Percentiles rank a stretch among this genome's conserved stretches.
Evolutionary conservation across 2,797 vertebrate species (phyloP).

Genomic region (Clamator glandarius): DNA sequence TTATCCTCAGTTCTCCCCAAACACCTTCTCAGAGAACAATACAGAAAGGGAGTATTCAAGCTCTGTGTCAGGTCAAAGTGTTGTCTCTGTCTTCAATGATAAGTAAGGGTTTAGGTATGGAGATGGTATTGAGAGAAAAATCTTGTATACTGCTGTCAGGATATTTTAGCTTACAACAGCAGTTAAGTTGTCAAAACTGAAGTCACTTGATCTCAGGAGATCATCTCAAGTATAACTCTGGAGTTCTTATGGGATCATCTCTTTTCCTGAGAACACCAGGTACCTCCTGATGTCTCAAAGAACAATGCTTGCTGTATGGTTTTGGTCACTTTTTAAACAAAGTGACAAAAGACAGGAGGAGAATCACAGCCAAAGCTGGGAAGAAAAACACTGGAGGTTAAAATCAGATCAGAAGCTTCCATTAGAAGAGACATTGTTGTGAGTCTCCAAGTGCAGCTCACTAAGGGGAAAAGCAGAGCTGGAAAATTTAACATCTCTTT

Average conservation of each 20-base stretch:
- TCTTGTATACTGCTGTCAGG: background rate
- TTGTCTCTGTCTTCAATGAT: background rate
- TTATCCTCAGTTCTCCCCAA: background rate
- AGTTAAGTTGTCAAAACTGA: background rate
- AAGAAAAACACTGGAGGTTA: background rate
- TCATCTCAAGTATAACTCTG: background rate
- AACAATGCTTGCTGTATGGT: background rate
- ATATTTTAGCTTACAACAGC: background rate
- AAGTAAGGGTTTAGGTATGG: background rate
- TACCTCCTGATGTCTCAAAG: background rate
- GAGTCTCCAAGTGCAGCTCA: background rate
- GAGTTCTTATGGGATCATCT: background rate
- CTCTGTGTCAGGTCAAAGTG: background rate
- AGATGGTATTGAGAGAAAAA: background rate
- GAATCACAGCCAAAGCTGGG: background rate
- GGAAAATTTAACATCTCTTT: background rate
- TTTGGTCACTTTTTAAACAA: background rate
- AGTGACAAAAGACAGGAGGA: background rate
- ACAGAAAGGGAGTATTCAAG: background rate
- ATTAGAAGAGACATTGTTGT: background rate
- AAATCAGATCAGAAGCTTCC: slow-evolving; percentile 14
- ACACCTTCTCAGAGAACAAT: background rate
- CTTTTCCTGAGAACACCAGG: background rate
- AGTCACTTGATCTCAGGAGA: background rate
- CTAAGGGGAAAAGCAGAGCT: background rate